Conservation (phyloP, 2,113 vertebrate species). For the Chamaetylas fuelleborni region DNA sequence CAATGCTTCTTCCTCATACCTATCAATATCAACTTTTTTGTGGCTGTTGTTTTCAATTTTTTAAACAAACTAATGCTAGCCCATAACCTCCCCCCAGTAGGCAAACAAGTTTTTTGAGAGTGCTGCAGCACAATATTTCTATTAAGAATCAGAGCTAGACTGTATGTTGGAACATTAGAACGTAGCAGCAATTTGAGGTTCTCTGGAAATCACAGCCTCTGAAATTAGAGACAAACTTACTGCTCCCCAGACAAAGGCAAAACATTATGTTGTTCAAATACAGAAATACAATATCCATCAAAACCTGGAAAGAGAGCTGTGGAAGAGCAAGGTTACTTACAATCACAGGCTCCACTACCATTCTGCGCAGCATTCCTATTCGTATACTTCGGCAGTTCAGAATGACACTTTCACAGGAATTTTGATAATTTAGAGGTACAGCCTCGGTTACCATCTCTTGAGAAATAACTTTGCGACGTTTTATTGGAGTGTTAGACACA, state of each 20-base stretch:
- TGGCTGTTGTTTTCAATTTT: neutral
- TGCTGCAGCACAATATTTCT: neutral
- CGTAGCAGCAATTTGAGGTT: fast-evolving
- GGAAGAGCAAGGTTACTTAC: conserved; percentile 74
- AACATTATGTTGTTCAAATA: neutral
- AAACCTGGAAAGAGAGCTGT: neutral
- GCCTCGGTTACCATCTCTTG: conserved; percentile 62
- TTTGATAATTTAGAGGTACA: conserved; percentile 47
- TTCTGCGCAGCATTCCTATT: conserved; percentile 87
- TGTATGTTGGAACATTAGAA: neutral
- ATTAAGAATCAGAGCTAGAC: neutral
- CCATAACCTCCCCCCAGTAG: neutral
- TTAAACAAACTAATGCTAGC: neutral
- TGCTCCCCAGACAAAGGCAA: neutral
- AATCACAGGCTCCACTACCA: conserved; percentile 88
- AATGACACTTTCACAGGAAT: conserved; percentile 83
- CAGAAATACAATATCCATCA: neutral
- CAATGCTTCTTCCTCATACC: neutral
- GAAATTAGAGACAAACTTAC: neutral
- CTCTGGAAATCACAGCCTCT: neutral
- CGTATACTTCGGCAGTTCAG: conserved; percentile 91
- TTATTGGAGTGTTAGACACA: conserved; percentile 77
- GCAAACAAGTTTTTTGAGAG: neutral
- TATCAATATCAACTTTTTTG: neutral
- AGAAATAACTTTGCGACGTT: conserved; percentile 79